Percentiles rank a stretch among this genome's conserved stretches.
Conservation (phyloP, 2,113 vertebrate species). For the Cyrtonyx montezumae region DNA sequence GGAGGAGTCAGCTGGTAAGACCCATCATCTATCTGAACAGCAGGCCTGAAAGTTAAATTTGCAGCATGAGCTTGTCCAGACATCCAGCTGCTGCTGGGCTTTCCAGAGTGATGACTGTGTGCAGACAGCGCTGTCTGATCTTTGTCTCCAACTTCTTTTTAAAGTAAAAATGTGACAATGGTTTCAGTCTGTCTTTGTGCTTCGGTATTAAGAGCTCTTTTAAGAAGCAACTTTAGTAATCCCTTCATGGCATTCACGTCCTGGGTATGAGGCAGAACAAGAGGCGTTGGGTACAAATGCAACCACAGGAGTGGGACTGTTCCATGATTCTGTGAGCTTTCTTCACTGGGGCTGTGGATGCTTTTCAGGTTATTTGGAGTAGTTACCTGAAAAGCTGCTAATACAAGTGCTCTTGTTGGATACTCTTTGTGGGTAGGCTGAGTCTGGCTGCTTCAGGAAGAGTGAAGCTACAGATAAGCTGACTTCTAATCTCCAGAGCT, state of each 20-base stretch:
- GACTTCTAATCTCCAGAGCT: neutral
- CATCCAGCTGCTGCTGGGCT: neutral
- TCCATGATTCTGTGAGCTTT: neutral
- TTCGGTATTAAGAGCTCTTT: neutral
- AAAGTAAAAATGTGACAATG: neutral
- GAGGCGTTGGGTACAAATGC: neutral
- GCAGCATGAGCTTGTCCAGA: neutral
- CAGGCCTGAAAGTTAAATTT: accelerated
- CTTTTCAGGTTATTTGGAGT: neutral
- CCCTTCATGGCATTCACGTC: neutral
- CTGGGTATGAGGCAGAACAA: neutral
- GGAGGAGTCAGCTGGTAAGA: neutral
- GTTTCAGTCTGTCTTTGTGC: neutral
- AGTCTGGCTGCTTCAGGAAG: neutral
- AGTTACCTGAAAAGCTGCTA: neutral
- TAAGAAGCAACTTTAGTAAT: neutral
- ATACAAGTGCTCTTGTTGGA: neutral
- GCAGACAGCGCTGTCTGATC: neutral
- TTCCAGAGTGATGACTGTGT: neutral
- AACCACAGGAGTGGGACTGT: neutral
- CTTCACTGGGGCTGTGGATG: neutral
- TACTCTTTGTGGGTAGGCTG: neutral
- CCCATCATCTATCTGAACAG: neutral
- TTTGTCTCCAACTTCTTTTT: neutral
- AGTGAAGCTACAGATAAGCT: neutral